These are phyloP conservation scores for Thomomys bottae DNA, from an alignment of 2,113 vertebrate species.

Conservation along the genomic window DNA sequence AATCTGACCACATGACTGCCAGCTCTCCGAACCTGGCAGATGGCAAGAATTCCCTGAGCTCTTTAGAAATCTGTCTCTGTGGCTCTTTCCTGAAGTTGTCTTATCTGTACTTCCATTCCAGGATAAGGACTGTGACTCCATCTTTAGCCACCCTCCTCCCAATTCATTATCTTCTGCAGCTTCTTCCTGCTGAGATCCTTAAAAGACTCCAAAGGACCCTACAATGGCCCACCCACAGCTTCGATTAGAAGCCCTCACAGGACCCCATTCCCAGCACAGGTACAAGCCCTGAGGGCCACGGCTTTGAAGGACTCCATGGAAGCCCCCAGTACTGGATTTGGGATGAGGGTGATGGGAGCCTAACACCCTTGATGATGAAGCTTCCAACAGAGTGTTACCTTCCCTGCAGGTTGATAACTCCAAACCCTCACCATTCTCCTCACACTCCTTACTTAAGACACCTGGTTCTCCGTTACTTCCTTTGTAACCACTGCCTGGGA, in stretches of 20 bases:
- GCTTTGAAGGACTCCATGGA: background rate
- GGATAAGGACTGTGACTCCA: background rate
- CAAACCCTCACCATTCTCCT: background rate
- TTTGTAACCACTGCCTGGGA: too few species aligned
- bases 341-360: background rate
- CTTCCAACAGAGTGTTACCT: background rate
- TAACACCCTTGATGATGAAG: accelerated
- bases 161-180: background rate
- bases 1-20: background rate
- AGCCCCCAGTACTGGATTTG: too few species aligned
- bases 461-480: too few species aligned
- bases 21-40: background rate
- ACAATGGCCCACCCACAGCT: background rate
- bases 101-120: background rate
- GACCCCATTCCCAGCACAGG: background rate
- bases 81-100: background rate
- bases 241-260: background rate
- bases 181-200: background rate
- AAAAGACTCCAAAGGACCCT: background rate
- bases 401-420: too few species aligned
- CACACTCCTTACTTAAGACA: background rate
- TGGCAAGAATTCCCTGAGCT: background rate
- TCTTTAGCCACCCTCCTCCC: background rate
- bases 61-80: background rate
- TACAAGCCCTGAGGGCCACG: too few species aligned